Conservation (phyloP, 2,888 invertebrate genomes). For the Lagria hirta region DNA sequence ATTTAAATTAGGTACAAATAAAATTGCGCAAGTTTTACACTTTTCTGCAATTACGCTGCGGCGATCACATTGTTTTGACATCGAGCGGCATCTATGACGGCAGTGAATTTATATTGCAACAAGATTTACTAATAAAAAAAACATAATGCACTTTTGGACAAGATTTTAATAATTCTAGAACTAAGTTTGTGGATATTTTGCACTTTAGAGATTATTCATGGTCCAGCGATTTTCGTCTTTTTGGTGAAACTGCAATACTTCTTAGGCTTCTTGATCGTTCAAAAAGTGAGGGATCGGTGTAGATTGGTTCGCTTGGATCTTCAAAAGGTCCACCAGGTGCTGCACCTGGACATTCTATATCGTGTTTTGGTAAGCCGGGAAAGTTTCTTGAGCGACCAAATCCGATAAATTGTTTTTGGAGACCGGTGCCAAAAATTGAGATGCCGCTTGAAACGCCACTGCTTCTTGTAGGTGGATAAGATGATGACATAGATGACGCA, state of each 20-base stretch:
- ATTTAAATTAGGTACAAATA: conserved; percentile 19
- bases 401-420: conserved; percentile 62
- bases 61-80: conserved; percentile 36
- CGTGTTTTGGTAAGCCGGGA: conserved; percentile 44
- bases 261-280: conserved; percentile 78
- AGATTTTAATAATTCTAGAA: conserved; percentile 7
- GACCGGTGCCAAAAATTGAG: conserved; percentile 68
- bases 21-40: conserved; percentile 26
- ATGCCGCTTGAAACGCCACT: conserved; percentile 59
- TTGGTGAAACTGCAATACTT: conserved; percentile 60
- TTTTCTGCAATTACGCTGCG: conserved; percentile 15
- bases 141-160: conserved; percentile 13
- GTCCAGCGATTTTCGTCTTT: conserved; percentile 44
- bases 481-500: conserved; percentile 51
- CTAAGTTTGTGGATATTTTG: conserved; percentile 4
- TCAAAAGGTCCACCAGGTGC: conserved; percentile 62
- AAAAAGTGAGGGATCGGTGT: conserved; percentile 88
- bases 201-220: conserved; percentile 26
- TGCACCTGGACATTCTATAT: conserved; percentile 44
- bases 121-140: conserved; percentile 15
- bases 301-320: conserved; percentile 91
- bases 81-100: conserved; percentile 35
- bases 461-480: conserved; percentile 52
- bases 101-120: conserved; percentile 37
- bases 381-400: conserved; percentile 44